Evolutionary conservation across 2,113 vertebrate genomes (phyloP), one percentile per base, ranked within the genome.

Genomic region (Ochotona princeps): DNA sequence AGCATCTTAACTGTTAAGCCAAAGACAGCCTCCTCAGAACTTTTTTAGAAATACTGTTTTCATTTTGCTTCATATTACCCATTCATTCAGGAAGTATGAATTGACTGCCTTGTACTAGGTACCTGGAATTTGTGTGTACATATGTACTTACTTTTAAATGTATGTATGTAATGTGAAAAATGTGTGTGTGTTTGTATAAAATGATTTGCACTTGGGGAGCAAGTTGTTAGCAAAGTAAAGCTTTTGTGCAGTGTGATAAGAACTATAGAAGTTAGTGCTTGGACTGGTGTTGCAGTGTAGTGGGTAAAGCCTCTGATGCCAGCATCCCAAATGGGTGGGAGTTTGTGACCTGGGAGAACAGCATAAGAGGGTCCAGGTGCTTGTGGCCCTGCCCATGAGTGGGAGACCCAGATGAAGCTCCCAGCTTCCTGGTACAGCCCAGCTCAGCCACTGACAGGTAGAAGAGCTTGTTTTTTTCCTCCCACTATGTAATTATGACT

Each of bases 161-260:
- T 44, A 54, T 1, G 7, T 23, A 47, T 11, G 49, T 0, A 8
- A 44, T 44, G 38, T 35, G 66, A 80, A 23, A 25, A 1, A 49
- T 21, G 10, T 21, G 21, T 70, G 18, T 79, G 8, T 80, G 6
- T 54, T n/a, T 57, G 5, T 44, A 35, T 88, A 26, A 84, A 73
- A 76, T 35, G 15, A n/a, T 54, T 51, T 83, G 30, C 17, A 44
- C 51, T 32, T 84, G 25, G 17, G 80, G 28, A 84, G 23, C 25
- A n/a, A 8, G 23, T 96, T 35, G 12, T 73, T 61, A 49, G 21
- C 47, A 79, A 90, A 92, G 65, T 69, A 25, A 94, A n/a, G 26
- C 13, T 44, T 44, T 44, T 44, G 38, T 44, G 38, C 38, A 44
- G 38, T 44, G 38, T 44, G 38, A 44, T 44, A 44, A 44, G 38